Evolutionary conservation across 53 echinoderm and acorn worm species (phyloP).

Genomic region (Echinometra lucunter): DNA sequence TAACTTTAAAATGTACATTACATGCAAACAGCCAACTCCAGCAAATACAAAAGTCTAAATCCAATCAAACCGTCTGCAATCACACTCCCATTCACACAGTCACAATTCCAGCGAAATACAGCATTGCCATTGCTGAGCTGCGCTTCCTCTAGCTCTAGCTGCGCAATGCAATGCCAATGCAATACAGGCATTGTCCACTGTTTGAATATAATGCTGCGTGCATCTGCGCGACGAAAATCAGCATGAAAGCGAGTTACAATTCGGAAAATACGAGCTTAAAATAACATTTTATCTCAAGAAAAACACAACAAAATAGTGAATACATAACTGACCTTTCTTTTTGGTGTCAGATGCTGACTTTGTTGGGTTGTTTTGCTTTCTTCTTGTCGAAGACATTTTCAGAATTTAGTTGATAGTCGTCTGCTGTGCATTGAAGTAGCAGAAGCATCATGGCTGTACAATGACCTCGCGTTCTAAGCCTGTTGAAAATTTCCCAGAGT

Average conservation of each 20-base stretch:
- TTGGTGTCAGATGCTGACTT: conserved; percentile 76
- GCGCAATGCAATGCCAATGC: no score
- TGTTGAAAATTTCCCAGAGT: conserved; percentile 45
- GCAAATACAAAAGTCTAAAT: no score
- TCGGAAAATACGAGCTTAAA: not conserved
- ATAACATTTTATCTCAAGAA: not conserved
- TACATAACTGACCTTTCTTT: conserved; percentile 68
- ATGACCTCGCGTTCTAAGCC: not conserved
- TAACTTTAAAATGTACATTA: no score
- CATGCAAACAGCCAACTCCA: no score
- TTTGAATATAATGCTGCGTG: conserved; percentile 26
- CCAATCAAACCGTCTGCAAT: no score
- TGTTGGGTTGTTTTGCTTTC: conserved; percentile 94
- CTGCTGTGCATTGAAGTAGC: conserved; percentile 84
- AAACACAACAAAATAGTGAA: conserved; percentile 3
- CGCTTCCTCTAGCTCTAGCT: not conserved
- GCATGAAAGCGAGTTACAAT: conserved; percentile 8
- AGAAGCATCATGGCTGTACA: conserved; percentile 70
- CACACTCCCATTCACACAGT: not conserved
- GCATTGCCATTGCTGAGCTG: not conserved
- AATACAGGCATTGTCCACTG: conserved; percentile 30
- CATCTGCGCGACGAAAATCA: conserved; percentile 19
- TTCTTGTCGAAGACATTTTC: conserved; percentile 91
- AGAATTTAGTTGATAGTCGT: conserved; percentile 84
- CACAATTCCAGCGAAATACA: no score